Evolutionary conservation across 2,888 invertebrate species (phyloP).

Genomic region (Sinotaia quadrata): DNA sequence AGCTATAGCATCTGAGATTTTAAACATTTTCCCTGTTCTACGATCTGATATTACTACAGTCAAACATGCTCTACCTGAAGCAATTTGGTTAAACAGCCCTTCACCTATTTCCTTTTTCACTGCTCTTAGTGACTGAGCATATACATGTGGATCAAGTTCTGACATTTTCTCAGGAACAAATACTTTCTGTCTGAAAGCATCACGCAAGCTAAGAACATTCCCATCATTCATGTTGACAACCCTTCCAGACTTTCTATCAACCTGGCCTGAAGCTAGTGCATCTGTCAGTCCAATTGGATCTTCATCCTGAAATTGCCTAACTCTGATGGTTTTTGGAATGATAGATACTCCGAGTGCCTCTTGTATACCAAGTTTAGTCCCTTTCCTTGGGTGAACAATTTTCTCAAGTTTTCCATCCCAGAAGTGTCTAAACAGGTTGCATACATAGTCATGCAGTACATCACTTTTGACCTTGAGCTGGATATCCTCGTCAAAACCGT

Average conservation of each 20-base stretch:
- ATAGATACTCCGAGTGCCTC: constrained; percentile 38
- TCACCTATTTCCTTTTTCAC: constrained; percentile 46
- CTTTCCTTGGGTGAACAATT: constrained; percentile 53
- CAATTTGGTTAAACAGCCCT: constrained; percentile 47
- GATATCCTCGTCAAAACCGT: neutral
- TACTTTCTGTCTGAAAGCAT: constrained; percentile 53
- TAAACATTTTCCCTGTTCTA: constrained; percentile 43
- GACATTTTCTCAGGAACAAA: constrained; percentile 30
- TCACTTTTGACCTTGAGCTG: neutral
- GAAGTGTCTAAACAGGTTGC: constrained; percentile 48
- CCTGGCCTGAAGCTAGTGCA: constrained; percentile 75
- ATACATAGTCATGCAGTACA: constrained; percentile 20
- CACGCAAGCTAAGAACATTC: constrained; percentile 73
- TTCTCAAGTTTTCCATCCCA: constrained; percentile 50
- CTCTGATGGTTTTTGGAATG: constrained; percentile 47
- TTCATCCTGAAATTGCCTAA: constrained; percentile 44
- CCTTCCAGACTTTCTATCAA: constrained; percentile 82
- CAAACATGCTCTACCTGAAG: constrained; percentile 40
- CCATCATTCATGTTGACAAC: constrained; percentile 70
- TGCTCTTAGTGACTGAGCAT: constrained; percentile 32
- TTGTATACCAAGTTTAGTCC: constrained; percentile 37
- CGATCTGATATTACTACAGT: constrained; percentile 46
- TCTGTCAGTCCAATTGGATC: constrained; percentile 75
- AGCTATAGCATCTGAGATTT: constrained; percentile 50
- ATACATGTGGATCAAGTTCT: constrained; percentile 1